Percentiles rank a stretch among this genome's conserved stretches.
Evolutionary conservation across 2,888 invertebrate species (phyloP).

Genomic region (Microplitis manilae): DNA sequence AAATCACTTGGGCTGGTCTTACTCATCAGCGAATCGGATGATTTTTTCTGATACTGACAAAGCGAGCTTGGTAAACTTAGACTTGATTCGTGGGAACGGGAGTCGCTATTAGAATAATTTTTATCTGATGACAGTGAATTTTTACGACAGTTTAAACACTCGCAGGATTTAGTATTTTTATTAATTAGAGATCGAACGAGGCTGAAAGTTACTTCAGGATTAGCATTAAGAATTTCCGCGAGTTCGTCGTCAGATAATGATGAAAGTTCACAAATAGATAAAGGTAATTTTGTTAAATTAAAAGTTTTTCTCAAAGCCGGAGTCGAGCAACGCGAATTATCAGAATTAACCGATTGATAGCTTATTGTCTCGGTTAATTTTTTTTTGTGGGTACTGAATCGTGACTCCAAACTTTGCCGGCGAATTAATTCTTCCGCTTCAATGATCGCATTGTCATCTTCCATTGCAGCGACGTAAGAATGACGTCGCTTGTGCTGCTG

Average conservation of each 20-base stretch:
- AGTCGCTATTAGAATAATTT: slow-evolving; percentile 45
- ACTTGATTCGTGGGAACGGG: background rate
- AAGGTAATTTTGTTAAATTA: slow-evolving; percentile 49
- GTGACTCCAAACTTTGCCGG: slow-evolving; percentile 44
- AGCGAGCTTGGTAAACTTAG: background rate
- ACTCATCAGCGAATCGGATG: background rate
- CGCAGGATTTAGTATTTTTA: slow-evolving; percentile 36
- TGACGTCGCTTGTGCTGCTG: slow-evolving; percentile 54
- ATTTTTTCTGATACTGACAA: background rate
- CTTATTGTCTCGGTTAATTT: slow-evolving; percentile 45
- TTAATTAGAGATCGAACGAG: slow-evolving; percentile 35
- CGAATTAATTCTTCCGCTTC: slow-evolving; percentile 48
- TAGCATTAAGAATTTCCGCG: slow-evolving; percentile 54
- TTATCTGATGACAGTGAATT: slow-evolving; percentile 49
- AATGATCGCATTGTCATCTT: slow-evolving; percentile 51
- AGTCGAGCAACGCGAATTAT: slow-evolving; percentile 48
- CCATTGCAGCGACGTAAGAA: slow-evolving; percentile 61
- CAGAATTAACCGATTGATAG: slow-evolving; percentile 55
- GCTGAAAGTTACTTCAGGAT: slow-evolving; percentile 50
- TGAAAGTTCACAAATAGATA: slow-evolving; percentile 54
- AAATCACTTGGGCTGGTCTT: background rate
- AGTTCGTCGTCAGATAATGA: slow-evolving; percentile 54
- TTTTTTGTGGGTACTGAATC: slow-evolving; percentile 43
- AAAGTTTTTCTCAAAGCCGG: slow-evolving; percentile 39
- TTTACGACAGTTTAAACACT: slow-evolving; percentile 43